Evolutionary conservation across 2,113 vertebrate genomes (phyloP).

Genomic region (Perca schrenkii): DNA sequence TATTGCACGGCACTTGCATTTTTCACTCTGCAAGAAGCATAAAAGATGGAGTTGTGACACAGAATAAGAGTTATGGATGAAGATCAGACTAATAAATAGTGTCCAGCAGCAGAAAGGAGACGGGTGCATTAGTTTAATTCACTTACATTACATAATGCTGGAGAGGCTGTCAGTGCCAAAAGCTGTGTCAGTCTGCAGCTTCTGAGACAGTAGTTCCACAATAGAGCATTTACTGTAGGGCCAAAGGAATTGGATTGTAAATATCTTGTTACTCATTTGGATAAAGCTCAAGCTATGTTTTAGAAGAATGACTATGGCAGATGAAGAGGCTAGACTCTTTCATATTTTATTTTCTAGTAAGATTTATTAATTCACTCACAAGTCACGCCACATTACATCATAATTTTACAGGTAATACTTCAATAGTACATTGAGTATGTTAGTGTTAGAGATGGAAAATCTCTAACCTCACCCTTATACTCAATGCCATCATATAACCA

Average conservation of each 20-base stretch:
- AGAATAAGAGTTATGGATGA: conserved; percentile 66
- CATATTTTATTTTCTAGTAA: conserved; percentile 16
- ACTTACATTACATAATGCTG: conserved; percentile 70
- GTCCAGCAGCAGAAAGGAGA: conserved; percentile 69
- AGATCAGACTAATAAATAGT: conserved; percentile 77
- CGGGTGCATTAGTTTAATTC: conserved; percentile 81
- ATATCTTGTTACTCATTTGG: conserved; percentile 35
- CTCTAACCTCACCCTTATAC: not conserved
- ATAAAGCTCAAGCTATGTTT: conserved; percentile 28
- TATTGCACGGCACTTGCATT: conserved; percentile 44
- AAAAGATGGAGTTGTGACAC: conserved; percentile 70
- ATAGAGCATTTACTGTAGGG: conserved; percentile 10
- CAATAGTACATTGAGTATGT: not conserved
- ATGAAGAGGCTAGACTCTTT: conserved; percentile 19
- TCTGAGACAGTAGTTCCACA: conserved; percentile 39
- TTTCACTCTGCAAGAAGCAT: conserved; percentile 63
- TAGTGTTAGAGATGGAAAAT: too few relatives aligned
- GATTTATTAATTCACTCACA: conserved; percentile 5
- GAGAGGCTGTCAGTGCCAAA: conserved; percentile 65
- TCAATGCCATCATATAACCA: not conserved
- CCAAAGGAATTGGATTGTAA: conserved; percentile 30
- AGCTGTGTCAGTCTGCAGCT: conserved; percentile 58
- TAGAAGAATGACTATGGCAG: conserved; percentile 11
- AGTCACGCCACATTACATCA: not conserved
- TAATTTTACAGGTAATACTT: not conserved